Evolutionary conservation across 53 echinoderm and acorn worm species (phyloP), one percentile per base, ranked within the genome.

Genomic region (Paelopatides confundens): DNA sequence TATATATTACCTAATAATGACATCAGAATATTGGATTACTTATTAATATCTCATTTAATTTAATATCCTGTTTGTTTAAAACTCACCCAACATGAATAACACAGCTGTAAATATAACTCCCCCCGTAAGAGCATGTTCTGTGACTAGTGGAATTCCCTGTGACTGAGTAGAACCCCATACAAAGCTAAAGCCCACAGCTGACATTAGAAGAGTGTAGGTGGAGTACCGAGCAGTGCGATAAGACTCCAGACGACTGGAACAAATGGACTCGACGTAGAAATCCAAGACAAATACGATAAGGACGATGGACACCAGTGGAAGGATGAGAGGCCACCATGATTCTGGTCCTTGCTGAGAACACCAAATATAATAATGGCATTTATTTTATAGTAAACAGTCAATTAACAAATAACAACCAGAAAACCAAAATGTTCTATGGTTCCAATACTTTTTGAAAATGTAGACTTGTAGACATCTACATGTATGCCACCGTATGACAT

Each of bases 201-300:
- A 84, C 53, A 85, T 17, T 28, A 94, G 89, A 28, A 96, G 68
- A 64, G 93, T 86, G 35, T 96, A 94, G 0, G 94, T 90, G 32
- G 95, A 88, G 34, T 88, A 94, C 48, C 99, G 87, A 48, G 92
- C 94, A 17, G 99, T 99, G 62, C 88, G 88, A 86, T 90, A 93
- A 24, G 89, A 46, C 29, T 99, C 94, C 30, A 99, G 93, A 29
- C 96, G 87, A 62, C 86, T 94, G 30, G 87, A 82, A 18, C 90
- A 87, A 53, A 99, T 87, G 0, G 95, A 92, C 35, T 99, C 99
- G 12, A 99, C 91, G 82, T 99, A 99, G 88, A 94, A 99, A 62
- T 99, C 95, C 35, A 98, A 31, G 76, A 98, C 90, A 65, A 94
- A 98, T 28, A 99, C 89, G 0, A 94, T 53, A 13, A 99, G 82